Base-by-base conservation (phyloP, 2,888 invertebrate genomes). In the Hydropsyche betteni region DNA sequence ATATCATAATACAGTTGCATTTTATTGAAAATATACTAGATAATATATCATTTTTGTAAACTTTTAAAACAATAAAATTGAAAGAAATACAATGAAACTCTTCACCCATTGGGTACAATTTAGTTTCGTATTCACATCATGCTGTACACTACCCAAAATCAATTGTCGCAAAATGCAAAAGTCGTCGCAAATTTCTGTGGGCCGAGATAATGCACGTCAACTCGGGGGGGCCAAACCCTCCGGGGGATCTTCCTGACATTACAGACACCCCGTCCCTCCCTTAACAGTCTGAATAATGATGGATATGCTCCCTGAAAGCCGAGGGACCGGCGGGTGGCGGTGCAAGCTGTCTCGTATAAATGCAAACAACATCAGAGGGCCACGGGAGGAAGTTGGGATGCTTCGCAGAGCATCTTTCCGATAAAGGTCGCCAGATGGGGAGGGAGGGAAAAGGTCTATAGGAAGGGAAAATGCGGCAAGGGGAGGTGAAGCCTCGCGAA, bases 221-320 rank as follows among this genome's bases (percentile, higher is more conserved):
- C 44, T 14, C 8, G 10, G 70, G 8, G 70, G 12, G 24, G 34
- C 12, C 53, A 53, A 34, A 24, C 52, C 14, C 51, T 53, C 72
- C 69, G 5, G n/a, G 64, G 64, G 64, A 64, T 36, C n/a, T 34
- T 36, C 10, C 36, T 34, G 36, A 24, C 64, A 36, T 34, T n/a
- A 36, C 38, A 8, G 58, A 72, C 72, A 33, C 33, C 58, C 72
- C 44, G 2, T 24, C 24, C 24, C 24, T 24, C 24, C 24, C 24
- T 24, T 24, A 24, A 24, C 24, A 14, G 33, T 5, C 58, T 72
- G 61, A 72, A 72, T 72, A 72, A 72, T 72, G 72, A 72, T 72
- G 55, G 72, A 72, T 72, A 44, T 38, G 12, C 52, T 34, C 72
- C 44, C 44, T 10, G 44, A 44, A 44, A 44, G 55, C 24, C 38